Percentiles rank a stretch among this genome's conserved stretches.
These are phyloP conservation scores for Trematocara variabile DNA, from an alignment of 2,113 vertebrate genomes.

Conservation along the genomic window DNA sequence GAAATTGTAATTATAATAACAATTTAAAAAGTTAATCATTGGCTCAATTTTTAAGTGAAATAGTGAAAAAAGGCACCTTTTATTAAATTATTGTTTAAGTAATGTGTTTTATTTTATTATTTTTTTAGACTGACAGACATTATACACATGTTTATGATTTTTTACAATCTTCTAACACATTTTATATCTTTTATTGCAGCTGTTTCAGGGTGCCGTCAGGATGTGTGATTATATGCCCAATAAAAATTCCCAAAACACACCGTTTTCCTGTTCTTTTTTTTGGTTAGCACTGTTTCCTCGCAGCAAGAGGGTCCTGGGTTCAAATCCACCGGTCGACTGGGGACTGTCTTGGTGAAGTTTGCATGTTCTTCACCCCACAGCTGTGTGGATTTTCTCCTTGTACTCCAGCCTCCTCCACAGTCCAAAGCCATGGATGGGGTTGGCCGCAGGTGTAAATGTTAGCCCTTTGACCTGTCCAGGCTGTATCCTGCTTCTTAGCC, in stretches of 20 bases:
- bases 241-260: not conserved
- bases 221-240: not conserved
- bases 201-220: accelerated
- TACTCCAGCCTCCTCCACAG: not conserved
- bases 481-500: not conserved
- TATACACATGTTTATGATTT: not conserved
- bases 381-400: not conserved
- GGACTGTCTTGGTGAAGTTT: not conserved
- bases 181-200: not conserved
- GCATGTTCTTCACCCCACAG: not conserved
- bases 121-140: not conserved
- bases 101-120: accelerated
- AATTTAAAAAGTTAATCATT: not conserved
- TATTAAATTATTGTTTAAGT: not conserved
- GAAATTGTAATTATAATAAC: not conserved
- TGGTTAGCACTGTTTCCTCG: not conserved
- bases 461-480: not conserved
- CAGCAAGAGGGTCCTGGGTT: not conserved
- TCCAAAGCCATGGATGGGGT: not conserved
- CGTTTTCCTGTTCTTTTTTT: not conserved
- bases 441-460: not conserved
- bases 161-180: accelerated
- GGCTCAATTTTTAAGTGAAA: not conserved
- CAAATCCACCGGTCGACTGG: not conserved
- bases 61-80: not conserved